Evolutionary conservation across 2,888 invertebrate genomes (phyloP), one percentile per base, ranked within the genome.

Genomic region (Neoaliturus tenellus): DNA sequence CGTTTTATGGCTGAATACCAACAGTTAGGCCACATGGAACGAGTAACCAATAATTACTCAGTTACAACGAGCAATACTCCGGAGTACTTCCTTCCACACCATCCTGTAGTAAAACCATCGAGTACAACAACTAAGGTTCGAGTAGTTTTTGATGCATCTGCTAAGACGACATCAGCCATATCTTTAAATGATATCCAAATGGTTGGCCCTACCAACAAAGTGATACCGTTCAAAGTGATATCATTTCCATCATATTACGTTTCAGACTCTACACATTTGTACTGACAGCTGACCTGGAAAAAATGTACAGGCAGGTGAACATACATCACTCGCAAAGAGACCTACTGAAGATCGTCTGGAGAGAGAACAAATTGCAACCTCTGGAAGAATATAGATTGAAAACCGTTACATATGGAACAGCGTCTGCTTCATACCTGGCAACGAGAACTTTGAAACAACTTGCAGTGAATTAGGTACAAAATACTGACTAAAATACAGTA

Each of bases 281-380:
- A 20, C 8, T 62, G 28, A 62, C 62, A 14, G 62, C 62, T 4
- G 88, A 89, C 58, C 85, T 89, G n/a, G 87, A 84, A 25, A 88
- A 88, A 80, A 88, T 88, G 87, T 89, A 86, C 55, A 82, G 87
- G 0, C 88, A 88, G 71, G 84, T 89, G 8, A 10, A 48, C 4
- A 41, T 88, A 0, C 51, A 84, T 31, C 78, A 80, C 0, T 75
- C 75, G 14, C 86, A 88, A 58, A 23, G 71, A 10, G 71, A 87
- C 23, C 84, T 84, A 20, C 87, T 87, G 20, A 67, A 86, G 20
- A 88, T 89, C 39, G 20, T 88, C 2, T 89, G 88, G 89, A 83
- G 87, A 44, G 82, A 86, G 5, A 33, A 80, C 14, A 83, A 84
- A 17, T 39, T 73, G n/a, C 44, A 86, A 8, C 84, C 86, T 2